phyloP scores from a whole-genome alignment of 1,140 invertebrate genomes.

The Brachionus paranguensis region DNA sequence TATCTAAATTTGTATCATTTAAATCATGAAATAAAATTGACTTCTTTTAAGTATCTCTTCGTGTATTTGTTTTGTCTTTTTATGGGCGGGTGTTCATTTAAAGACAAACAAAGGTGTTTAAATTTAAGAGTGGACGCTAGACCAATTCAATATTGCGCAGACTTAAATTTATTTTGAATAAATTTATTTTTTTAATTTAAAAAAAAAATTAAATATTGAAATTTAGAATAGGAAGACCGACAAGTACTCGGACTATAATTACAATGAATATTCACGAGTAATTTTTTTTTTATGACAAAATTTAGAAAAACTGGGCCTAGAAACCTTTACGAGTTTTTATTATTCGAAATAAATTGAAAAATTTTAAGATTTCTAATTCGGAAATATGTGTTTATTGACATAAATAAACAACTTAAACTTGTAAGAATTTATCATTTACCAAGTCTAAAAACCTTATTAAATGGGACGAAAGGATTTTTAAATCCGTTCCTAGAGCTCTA shows the following conservation, averaged over 20 bases:
- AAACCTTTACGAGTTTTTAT: neutral
- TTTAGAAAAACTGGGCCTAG: neutral
- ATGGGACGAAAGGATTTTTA: neutral
- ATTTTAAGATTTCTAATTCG: constrained; percentile 10
- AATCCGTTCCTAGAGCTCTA: neutral
- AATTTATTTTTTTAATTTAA: neutral
- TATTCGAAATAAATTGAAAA: neutral
- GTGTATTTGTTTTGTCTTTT: neutral
- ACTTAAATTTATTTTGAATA: neutral
- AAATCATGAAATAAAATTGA: no score
- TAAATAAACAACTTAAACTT: constrained; percentile 29
- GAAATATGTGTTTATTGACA: constrained; percentile 24
- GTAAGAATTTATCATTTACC: constrained; percentile 21
- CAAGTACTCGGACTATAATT: neutral
- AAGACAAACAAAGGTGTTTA: neutral
- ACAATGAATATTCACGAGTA: neutral
- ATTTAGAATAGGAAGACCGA: neutral
- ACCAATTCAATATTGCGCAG: neutral
- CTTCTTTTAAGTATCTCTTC: no score
- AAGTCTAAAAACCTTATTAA: neutral
- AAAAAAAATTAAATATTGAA: neutral
- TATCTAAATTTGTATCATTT: no score
- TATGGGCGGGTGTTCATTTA: neutral
- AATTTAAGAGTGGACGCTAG: neutral
- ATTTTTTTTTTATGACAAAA: neutral